Percentiles rank a stretch among this genome's conserved stretches.
phyloP scores from a whole-genome alignment of 2,113 vertebrate genomes.

The Dicerorhinus sumatrensis region DNA sequence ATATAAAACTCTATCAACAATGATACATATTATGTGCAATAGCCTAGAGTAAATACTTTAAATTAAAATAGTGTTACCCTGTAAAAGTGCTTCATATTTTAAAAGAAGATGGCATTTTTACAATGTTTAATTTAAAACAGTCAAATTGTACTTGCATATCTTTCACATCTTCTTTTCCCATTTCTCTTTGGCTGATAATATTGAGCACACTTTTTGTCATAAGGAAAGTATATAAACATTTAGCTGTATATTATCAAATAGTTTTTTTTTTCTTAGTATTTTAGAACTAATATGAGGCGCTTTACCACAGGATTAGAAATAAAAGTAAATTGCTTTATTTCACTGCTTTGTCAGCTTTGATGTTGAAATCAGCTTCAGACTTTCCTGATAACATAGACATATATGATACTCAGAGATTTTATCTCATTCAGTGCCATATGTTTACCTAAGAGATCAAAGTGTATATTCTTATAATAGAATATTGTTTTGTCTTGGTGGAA shows the following conservation, averaged over 20 bases:
- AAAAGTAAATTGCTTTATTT: background rate
- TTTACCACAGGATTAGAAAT: background rate
- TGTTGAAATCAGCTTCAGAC: background rate
- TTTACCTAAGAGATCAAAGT: background rate
- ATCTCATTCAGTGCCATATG: background rate
- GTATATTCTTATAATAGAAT: background rate
- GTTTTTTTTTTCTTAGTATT: background rate
- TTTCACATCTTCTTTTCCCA: background rate
- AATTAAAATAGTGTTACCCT: background rate
- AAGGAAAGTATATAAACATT: background rate
- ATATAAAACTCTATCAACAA: background rate
- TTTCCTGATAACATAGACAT: background rate
- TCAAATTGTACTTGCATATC: background rate
- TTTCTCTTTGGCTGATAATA: background rate
- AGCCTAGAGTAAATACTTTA: background rate
- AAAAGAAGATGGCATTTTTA: background rate
- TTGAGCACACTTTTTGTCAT: background rate
- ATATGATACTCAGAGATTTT: background rate
- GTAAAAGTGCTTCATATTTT: background rate
- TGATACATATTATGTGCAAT: background rate
- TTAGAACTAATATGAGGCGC: background rate
- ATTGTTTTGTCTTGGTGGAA: background rate
- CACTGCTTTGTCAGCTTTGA: background rate
- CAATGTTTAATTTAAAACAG: background rate
- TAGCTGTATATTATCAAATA: background rate